A percentile compares a stretch with the other conserved stretches of the same genome.
Conservation (phyloP, 2,113 vertebrate species). For the Lepidothrix coronata region DNA sequence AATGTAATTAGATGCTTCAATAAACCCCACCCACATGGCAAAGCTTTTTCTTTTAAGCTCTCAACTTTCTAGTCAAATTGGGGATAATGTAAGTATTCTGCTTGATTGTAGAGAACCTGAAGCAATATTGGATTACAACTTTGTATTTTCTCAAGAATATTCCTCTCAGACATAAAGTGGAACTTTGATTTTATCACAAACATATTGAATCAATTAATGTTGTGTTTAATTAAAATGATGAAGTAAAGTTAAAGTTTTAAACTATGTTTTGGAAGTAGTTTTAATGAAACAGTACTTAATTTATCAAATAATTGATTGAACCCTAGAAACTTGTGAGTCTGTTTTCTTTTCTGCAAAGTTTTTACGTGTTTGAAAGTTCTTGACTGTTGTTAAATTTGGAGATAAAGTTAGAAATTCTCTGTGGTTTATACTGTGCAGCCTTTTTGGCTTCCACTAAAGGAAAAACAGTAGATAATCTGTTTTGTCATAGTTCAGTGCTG, state of each 20-base stretch:
- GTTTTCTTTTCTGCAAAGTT: constrained; percentile 48
- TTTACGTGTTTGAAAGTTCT: constrained; percentile 54
- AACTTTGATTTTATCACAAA: constrained; percentile 10
- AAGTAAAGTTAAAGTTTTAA: constrained; percentile 37
- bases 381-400: constrained; percentile 62
- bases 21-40: constrained; percentile 76
- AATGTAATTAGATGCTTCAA: constrained; percentile 74
- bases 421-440: constrained; percentile 63
- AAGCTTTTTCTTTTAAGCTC: constrained; percentile 68
- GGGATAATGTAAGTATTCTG: constrained; percentile 58
- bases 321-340: constrained; percentile 40
- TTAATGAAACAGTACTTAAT: background rate
- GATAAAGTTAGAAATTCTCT: constrained; percentile 66
- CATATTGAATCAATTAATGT: constrained; percentile 54
- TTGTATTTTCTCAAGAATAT: constrained; percentile 65
- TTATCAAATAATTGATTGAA: background rate
- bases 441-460: constrained; percentile 56
- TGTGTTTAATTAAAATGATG: constrained; percentile 56
- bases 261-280: constrained; percentile 6
- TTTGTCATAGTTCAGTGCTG: constrained; percentile 60
- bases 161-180: constrained; percentile 4
- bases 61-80: constrained; percentile 63
- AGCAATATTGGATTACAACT: constrained; percentile 64
- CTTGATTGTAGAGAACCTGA: constrained; percentile 68
- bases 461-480: constrained; percentile 64